These are phyloP conservation scores for Chalcis sispes DNA, from an alignment of 2,888 invertebrate species.

Conservation along the genomic window DNA sequence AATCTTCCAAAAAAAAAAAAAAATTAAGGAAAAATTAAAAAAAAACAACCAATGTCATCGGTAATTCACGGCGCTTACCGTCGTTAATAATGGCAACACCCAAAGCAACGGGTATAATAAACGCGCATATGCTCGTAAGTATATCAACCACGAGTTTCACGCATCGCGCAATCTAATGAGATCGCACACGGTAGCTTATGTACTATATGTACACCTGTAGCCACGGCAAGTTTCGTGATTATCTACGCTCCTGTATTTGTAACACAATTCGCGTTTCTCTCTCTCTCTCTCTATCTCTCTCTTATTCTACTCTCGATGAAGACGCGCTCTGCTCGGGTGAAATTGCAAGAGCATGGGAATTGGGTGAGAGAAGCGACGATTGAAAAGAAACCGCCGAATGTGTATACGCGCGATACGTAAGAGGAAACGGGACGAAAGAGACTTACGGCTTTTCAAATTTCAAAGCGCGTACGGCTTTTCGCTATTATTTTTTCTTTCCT, in stretches of 20 bases:
- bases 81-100: slow-evolving; percentile 45
- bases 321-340: background rate
- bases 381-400: slow-evolving; percentile 1
- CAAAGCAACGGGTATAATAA: slow-evolving; percentile 3
- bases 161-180: slow-evolving; percentile 33
- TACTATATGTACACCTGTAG: slow-evolving; percentile 18
- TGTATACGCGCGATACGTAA: background rate
- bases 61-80: background rate
- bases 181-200: slow-evolving; percentile 5
- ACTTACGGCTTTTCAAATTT: too few relatives aligned
- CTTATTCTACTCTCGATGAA: too few relatives aligned
- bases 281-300: too few relatives aligned
- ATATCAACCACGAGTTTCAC: background rate
- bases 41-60: background rate
- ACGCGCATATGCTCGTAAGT: background rate
- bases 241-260: too few relatives aligned
- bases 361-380: background rate
- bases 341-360: slow-evolving; percentile 28
- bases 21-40: background rate
- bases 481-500: too few relatives aligned
- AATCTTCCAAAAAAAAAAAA: background rate
- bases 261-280: too few relatives aligned
- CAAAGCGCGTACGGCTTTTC: too few relatives aligned
- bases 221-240: slow-evolving; percentile 16
- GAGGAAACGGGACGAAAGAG: too few relatives aligned